Base-by-base conservation (phyloP, 1,140 invertebrate species). In the Lordiphosa stackelbergi region DNA sequence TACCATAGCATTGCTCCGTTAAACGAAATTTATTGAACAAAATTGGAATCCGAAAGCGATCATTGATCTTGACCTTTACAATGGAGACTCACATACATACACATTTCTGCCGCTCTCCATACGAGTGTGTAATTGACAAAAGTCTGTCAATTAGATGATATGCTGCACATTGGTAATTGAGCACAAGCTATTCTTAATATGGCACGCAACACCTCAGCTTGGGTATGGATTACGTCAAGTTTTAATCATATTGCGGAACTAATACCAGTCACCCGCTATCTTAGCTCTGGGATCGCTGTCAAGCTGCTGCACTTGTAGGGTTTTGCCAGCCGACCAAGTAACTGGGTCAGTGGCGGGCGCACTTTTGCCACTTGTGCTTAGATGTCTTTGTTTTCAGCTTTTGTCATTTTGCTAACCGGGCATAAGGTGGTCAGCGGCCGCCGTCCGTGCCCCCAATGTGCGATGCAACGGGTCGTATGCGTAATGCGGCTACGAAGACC, bases 171-270 rank as follows among this genome's bases (percentile, higher is more conserved):
- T 31, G 28, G 13, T 28, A 40, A 53, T 53, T 4, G 10, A 13
- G 37, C 10, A 9, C 3, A 52, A n/a, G 38, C 49, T 42, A 57
- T 48, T 34, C 35, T 41, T 61, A 81, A 78, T 60, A 69, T 68
- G 74, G 56, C 57, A 53, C 66, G 22, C 47, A 35, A 54, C 69
- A 72, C 40, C 57, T 57, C 53, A 16, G 48, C 42, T 31, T 40
- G 52, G 60, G 56, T 31, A 83, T 65, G 54, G 63, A 73, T 83
- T 83, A 83, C 69, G 68, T 64, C 58, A 60, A 51, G 72, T 75
- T 66, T 83, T 73, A 83, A 73, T 83, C 77, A 83, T 83, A 83
- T 84, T 64, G 77, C 77, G 77, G 77, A 83, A 83, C 78, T 73
- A 63, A 73, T 57, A 22, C 48, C 54, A 54, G 53, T 72, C 58